Percentiles rank a stretch among this genome's conserved stretches.
phyloP scores from a whole-genome alignment of 2,888 invertebrate genomes.

The Galerucella nymphaeae region DNA sequence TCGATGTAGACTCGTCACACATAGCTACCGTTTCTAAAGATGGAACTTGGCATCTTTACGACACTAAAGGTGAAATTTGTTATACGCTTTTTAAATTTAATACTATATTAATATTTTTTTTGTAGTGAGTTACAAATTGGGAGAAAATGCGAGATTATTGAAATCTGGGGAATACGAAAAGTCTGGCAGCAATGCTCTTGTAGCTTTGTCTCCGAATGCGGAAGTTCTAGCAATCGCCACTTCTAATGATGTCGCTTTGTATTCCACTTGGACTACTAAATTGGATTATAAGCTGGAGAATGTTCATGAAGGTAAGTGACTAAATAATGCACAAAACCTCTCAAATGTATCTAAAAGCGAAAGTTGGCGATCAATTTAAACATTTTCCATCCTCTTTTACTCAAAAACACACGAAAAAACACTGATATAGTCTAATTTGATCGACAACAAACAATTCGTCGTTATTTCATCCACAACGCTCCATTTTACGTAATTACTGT shows the following conservation, averaged over 20 bases:
- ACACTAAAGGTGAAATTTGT: slow-evolving; percentile 77
- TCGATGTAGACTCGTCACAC: slow-evolving; percentile 83
- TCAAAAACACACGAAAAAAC: too few relatives aligned
- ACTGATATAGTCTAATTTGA: too few relatives aligned
- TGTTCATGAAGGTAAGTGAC: slow-evolving; percentile 69
- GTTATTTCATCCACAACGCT: too few relatives aligned
- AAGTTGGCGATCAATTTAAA: too few relatives aligned
- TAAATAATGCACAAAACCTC: too few relatives aligned
- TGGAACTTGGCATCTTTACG: slow-evolving; percentile 87
- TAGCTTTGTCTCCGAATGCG: slow-evolving; percentile 84
- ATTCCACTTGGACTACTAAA: slow-evolving; percentile 74
- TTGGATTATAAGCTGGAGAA: slow-evolving; percentile 76
- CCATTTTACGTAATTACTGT: too few relatives aligned
- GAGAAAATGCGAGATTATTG: slow-evolving; percentile 81
- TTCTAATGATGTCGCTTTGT: slow-evolving; percentile 75
- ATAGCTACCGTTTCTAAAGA: slow-evolving; percentile 89
- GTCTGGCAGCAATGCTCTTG: slow-evolving; percentile 68
- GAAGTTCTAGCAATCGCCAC: slow-evolving; percentile 80
- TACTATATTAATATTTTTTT: slow-evolving; percentile 43
- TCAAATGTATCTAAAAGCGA: too few relatives aligned
- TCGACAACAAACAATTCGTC: too few relatives aligned
- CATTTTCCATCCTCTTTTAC: too few relatives aligned
- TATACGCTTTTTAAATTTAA: neutral
- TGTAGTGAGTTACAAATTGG: slow-evolving; percentile 82
- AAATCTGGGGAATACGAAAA: slow-evolving; percentile 73